Evolutionary conservation across 2,888 invertebrate genomes (phyloP), one percentile per base, ranked within the genome.

Genomic region (Bembecia ichneumoniformis): DNA sequence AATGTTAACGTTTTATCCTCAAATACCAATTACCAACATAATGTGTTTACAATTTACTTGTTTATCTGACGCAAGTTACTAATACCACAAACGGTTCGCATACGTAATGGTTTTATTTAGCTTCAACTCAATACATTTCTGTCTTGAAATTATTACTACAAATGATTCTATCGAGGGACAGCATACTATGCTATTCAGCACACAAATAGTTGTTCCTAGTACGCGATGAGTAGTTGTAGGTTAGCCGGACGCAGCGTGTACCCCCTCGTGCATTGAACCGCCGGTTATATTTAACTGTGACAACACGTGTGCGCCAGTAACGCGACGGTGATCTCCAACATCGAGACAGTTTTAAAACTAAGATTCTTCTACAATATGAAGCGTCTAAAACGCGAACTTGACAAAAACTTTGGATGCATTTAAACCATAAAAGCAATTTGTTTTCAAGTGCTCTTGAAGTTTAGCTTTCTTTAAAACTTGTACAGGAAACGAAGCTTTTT

Each of bases 281-380:
- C 66, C 67, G 68, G 78, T 81, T 87, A 87, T 84, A 86, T 87
- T 82, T 87, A 87, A 83, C 86, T 76, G 63, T 75, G 68, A 70
- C 78, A 77, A 76, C 84, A 83, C 78, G 81, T 84, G 82, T 79
- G 77, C 63, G 58, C 59, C 66, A 62, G 66, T 66, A 69, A 61
- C 64, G 68, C 71, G 65, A 69, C 71, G 15, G 57, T 60, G 66
- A 71, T 73, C 72, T 72, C 71, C 68, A 72, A 71, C 75, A 64
- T 71, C 53, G 70, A 66, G 58, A 68, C 67, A 58, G 61, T 69
- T 73, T 70, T 70, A 66, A 72, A 66, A 59, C 57, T 54, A 54
- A 56, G 53, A 62, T 66, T 65, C 63, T 60, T 68, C 66, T 58
- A 62, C 58, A 58, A 50, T 53, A 48, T 34, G 51, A 48, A 47